Conservation (phyloP, 2,113 vertebrate genomes). For the Pluvialis apricaria region DNA sequence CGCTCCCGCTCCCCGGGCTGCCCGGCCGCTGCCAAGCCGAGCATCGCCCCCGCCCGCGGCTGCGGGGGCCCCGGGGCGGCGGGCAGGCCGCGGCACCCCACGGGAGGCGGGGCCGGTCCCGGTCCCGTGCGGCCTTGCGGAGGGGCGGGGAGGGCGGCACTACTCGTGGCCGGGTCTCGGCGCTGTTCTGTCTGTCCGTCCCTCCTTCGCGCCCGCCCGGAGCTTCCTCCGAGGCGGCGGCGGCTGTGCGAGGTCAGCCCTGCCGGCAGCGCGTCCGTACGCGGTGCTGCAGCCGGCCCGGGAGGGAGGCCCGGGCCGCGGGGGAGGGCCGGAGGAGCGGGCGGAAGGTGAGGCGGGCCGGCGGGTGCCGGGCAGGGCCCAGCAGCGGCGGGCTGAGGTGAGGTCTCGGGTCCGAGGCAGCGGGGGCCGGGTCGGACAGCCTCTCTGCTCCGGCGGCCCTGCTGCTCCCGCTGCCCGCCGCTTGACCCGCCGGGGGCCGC, state of each 20-base stretch:
- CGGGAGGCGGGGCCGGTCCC: background rate
- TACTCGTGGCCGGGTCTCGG: too few relatives aligned
- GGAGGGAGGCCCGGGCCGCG: background rate
- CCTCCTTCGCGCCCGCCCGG: accelerated
- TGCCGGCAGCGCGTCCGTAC: accelerated
- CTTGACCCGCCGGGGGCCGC: background rate
- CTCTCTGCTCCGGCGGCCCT: too few relatives aligned
- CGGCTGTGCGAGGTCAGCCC: too few relatives aligned
- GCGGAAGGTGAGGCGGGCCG: background rate
- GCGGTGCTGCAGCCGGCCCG: accelerated
- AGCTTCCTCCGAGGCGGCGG: background rate
- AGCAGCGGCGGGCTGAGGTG: background rate
- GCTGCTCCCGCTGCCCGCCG: accelerated
- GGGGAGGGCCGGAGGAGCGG: background rate
- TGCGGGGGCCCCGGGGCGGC: accelerated
- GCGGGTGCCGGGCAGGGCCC: background rate
- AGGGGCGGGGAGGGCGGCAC: background rate
- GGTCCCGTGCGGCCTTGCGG: too few relatives aligned
- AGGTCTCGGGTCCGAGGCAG: background rate
- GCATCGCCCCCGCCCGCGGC: accelerated
- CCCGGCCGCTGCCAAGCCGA: background rate
- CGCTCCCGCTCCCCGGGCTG: background rate
- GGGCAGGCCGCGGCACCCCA: accelerated
- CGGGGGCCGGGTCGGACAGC: background rate
- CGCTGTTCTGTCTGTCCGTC: too few relatives aligned